Percentiles rank a stretch among this genome's conserved stretches.
Conservation (phyloP, 2,888 invertebrate genomes). For the Brenthis ino region DNA sequence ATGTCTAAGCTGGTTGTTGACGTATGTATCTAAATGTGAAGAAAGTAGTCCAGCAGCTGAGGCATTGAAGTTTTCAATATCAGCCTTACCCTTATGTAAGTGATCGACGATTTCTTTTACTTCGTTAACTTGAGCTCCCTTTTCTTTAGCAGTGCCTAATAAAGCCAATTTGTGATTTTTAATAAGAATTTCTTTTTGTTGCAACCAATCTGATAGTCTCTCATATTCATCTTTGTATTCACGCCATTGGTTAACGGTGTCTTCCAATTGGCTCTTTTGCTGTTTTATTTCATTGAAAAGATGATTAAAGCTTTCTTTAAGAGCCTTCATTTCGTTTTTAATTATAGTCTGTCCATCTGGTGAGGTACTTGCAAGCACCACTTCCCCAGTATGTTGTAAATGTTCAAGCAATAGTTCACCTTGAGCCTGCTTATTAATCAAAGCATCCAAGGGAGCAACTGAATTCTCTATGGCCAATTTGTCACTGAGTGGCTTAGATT, state of each 20-base stretch:
- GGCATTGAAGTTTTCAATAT: conserved; percentile 92
- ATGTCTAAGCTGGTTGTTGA: conserved; percentile 92
- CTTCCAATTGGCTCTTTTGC: conserved; percentile 92
- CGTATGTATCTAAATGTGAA: conserved; percentile 93
- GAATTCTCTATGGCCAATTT: conserved; percentile 94
- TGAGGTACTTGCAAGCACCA: conserved; percentile 92
- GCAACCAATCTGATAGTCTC: conserved; percentile 94
- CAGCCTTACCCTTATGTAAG: conserved; percentile 89
- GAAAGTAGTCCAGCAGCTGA: conserved; percentile 88
- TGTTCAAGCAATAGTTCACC: conserved; percentile 94
- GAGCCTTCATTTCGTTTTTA: conserved; percentile 91
- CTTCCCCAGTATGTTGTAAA: conserved; percentile 93
- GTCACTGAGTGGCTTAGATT: conserved; percentile 92
- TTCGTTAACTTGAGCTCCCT: conserved; percentile 91
- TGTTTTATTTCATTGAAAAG: conserved; percentile 93
- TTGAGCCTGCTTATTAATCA: conserved; percentile 94
- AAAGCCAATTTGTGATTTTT: conserved; percentile 94
- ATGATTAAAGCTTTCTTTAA: conserved; percentile 92
- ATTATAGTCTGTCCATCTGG: conserved; percentile 90
- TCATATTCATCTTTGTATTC: conserved; percentile 97
- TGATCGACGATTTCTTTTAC: conserved; percentile 89
- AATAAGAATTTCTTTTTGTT: conserved; percentile 94
- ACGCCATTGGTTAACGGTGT: conserved; percentile 91
- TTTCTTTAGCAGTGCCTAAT: conserved; percentile 90
- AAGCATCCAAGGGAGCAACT: conserved; percentile 91